phyloP scores from a whole-genome alignment of 2,113 vertebrate species.

The Oriolus oriolus region DNA sequence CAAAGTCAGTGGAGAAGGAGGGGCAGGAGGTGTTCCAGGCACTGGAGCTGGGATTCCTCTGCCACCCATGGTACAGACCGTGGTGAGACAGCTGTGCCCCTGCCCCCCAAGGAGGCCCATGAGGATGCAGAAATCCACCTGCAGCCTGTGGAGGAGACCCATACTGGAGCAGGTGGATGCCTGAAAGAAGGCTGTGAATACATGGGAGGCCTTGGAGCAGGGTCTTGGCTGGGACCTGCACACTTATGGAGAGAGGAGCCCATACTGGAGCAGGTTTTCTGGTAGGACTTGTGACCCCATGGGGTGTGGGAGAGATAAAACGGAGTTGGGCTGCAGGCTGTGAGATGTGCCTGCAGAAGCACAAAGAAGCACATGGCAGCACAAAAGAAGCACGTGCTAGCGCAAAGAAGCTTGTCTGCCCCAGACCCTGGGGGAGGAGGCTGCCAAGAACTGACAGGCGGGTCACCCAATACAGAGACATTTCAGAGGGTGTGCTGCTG shows the following conservation, averaged over 20 bases:
- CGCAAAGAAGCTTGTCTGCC: too few relatives aligned
- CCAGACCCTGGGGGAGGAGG: too few relatives aligned
- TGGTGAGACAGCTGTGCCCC: neutral
- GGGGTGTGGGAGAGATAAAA: too few relatives aligned
- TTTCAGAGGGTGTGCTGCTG: too few relatives aligned
- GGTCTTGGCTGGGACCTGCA: neutral
- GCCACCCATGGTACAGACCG: neutral
- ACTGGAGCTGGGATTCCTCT: fast-evolving
- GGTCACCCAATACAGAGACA: too few relatives aligned
- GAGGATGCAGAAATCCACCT: neutral
- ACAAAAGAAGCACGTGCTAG: too few relatives aligned
- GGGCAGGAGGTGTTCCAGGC: neutral
- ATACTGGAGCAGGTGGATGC: neutral
- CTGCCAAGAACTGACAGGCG: too few relatives aligned
- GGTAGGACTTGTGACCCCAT: neutral
- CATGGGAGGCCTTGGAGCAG: neutral
- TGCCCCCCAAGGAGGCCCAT: fast-evolving
- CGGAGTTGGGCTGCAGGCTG: too few relatives aligned
- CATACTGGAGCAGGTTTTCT: neutral
- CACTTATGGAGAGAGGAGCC: neutral
- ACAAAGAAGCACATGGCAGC: too few relatives aligned
- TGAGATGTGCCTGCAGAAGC: too few relatives aligned
- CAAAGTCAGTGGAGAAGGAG: neutral
- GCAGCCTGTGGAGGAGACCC: neutral
- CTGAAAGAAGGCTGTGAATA: neutral